phyloP scores from a whole-genome alignment of 2,113 vertebrate genomes.

The Ranitomeya variabilis region DNA sequence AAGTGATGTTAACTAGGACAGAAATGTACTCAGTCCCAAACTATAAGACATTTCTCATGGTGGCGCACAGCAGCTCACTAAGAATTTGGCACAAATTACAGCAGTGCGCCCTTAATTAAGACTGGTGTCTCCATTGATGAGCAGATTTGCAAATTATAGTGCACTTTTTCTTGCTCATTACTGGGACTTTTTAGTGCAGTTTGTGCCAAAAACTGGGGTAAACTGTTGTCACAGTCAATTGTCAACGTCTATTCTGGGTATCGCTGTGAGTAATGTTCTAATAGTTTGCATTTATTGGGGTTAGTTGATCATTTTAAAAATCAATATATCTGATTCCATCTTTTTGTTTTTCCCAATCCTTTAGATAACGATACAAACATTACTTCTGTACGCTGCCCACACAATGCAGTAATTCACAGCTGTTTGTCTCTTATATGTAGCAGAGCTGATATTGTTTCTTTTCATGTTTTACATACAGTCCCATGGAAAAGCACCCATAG shows the following conservation, averaged over 20 bases:
- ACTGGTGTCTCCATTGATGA: too few species aligned
- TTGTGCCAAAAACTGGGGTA: too few species aligned
- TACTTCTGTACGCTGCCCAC: not conserved
- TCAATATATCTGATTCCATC: slow-evolving; percentile 21
- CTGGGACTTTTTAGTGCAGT: too few species aligned
- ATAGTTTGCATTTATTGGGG: not conserved
- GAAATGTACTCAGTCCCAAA: too few species aligned
- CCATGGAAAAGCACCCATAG: not conserved
- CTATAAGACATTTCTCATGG: too few species aligned
- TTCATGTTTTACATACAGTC: not conserved
- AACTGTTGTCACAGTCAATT: too few species aligned
- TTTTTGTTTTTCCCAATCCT: not conserved
- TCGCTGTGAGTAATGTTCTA: not conserved
- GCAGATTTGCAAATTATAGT: too few species aligned
- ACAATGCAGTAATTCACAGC: not conserved
- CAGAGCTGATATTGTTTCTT: not conserved
- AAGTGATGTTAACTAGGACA: too few species aligned
- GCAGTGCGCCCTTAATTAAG: too few species aligned
- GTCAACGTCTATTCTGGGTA: not conserved
- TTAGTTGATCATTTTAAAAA: slow-evolving; percentile 11
- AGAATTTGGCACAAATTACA: too few species aligned
- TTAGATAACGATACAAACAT: not conserved
- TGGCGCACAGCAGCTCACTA: too few species aligned
- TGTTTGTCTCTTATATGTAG: not conserved
- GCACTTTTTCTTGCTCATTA: too few species aligned